Evolutionary conservation across 2,797 vertebrate species (phyloP), one percentile per base, ranked within the genome.

Genomic region (Acipenser ruthenus): DNA sequence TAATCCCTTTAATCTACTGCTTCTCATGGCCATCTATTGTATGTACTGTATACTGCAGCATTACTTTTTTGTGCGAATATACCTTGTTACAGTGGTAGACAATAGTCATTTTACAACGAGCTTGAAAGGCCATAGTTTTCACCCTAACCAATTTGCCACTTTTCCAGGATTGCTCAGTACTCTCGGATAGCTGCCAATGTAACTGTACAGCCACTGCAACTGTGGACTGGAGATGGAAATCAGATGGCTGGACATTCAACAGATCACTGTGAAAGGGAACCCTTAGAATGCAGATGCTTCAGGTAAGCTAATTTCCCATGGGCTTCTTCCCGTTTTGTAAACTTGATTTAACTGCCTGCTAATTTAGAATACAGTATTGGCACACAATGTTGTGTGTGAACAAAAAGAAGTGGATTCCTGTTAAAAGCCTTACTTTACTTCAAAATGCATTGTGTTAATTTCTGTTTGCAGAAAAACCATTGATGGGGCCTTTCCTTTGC

Each of bases 381-480:
- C 53, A 55, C 52, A 55, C 23, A 37, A 37, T 55, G 53, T 55
- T n/a, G 9, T 55, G 53, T 55, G 69, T 73, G 63, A 63, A 66
- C 69, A 65, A 53, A 63, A 68, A 63, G 60, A 68, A 73, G 7
- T 62, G 55, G 55, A 58, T 58, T 58, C 55, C 6, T 71, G 65
- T 73, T 73, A 65, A 70, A 70, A 71, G 71, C 73, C 67, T 55
- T 77, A 73, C 81, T 82, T 70, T 68, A 77, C 83, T 80, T 84
- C 82, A 82, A 88, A 85, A 86, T 83, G 80, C 83, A 81, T 80
- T 81, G 49, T 86, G 81, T 88, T 83, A 77, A 87, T 85, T 85
- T 88, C 82, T 86, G 82, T 88, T 88, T 82, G 83, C 88, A 89
- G 87, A 90, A 79, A 82, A 88, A 78, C 82, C 87, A 80, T 84